Evolutionary conservation across 2,888 invertebrate genomes (phyloP).

Genomic region (Agonum fuliginosum): DNA sequence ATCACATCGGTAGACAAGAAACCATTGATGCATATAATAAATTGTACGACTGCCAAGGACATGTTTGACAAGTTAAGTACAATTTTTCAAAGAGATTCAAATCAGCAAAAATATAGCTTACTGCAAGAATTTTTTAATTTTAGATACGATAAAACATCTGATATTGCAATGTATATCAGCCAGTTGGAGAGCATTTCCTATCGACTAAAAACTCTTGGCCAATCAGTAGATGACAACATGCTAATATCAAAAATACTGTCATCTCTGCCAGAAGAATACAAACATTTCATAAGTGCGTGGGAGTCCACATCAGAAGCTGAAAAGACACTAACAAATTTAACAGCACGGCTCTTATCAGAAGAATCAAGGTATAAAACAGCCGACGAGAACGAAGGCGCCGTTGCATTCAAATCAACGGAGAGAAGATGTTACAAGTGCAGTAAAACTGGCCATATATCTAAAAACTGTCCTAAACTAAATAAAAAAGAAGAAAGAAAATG

Average conservation of each 20-base stretch:
- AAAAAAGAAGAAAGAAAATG: not conserved
- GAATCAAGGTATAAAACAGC: no score
- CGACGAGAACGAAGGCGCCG: no score
- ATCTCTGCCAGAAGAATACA: not conserved
- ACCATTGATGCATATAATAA: no score
- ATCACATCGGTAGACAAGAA: no score
- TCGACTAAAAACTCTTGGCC: not conserved
- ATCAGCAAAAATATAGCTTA: not conserved
- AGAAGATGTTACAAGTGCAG: not conserved
- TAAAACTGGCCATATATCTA: not conserved
- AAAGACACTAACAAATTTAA: not conserved
- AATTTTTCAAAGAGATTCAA: not conserved
- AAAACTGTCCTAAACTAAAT: not conserved
- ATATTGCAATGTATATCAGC: not conserved
- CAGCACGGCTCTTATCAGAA: not conserved
- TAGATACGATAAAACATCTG: not conserved
- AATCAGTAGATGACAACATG: not conserved
- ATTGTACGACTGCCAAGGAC: no score
- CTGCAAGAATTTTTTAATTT: slow-evolving; percentile 1
- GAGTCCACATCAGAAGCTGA: not conserved
- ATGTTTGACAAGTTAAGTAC: not conserved
- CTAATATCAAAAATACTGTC: not conserved
- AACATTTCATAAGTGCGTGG: not conserved
- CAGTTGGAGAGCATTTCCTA: not conserved
- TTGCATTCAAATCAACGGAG: not conserved